phyloP scores from a whole-genome alignment of 2,888 invertebrate genomes.

The Pheosia gnoma region DNA sequence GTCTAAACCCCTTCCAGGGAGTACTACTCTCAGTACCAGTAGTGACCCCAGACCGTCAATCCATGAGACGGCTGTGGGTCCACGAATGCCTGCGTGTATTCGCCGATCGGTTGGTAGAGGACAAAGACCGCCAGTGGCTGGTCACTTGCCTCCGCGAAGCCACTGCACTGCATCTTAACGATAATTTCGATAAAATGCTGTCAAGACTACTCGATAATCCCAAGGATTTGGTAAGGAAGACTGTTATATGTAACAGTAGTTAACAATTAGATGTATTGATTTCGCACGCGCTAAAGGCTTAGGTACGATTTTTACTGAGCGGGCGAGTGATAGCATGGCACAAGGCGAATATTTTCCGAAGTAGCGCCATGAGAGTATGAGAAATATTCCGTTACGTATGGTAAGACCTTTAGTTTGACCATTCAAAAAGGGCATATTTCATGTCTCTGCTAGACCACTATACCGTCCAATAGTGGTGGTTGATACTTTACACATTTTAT shows the following conservation, averaged over 20 bases:
- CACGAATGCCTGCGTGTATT: constrained; percentile 97
- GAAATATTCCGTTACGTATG: no score
- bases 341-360: no score
- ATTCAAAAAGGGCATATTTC: no score
- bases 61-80: constrained; percentile 96
- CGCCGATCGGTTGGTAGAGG: constrained; percentile 95
- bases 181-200: constrained; percentile 89
- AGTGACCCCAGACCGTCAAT: constrained; percentile 92
- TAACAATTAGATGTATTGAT: background rate
- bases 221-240: constrained; percentile 47
- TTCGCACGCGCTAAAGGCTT: background rate
- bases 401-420: no score
- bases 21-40: constrained; percentile 96
- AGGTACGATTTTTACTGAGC: no score
- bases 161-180: constrained; percentile 84
- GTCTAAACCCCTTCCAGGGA: constrained; percentile 69
- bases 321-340: no score
- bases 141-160: constrained; percentile 87
- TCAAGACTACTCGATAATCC: constrained; percentile 79
- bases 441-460: no score
- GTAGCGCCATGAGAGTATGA: no score
- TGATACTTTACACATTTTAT: no score
- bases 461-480: no score
- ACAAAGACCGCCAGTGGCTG: constrained; percentile 92
- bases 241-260: background rate